phyloP scores from a whole-genome alignment of 2,888 invertebrate species.

The Campopleginae sp. region DNA sequence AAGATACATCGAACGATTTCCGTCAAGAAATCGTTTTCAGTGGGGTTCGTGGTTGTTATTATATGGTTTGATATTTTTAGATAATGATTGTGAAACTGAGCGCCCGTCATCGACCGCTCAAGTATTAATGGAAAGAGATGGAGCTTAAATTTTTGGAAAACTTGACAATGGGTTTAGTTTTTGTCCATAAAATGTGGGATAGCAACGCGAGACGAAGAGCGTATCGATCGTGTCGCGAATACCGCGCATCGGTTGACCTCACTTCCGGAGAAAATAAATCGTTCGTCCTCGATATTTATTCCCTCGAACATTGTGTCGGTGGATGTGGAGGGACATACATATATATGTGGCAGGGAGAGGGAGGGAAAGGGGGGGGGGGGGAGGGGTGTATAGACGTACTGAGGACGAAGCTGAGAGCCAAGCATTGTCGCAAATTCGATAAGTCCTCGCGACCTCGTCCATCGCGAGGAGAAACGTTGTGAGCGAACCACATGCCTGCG shows the following conservation, averaged over 20 bases:
- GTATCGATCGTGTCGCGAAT: constrained; percentile 62
- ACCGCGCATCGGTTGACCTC: constrained; percentile 62
- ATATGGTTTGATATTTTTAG: not conserved
- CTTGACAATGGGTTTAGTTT: not conserved
- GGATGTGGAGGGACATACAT: not conserved
- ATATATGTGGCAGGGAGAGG: constrained; percentile 20
- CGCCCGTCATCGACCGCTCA: not conserved
- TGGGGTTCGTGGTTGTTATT: too few species aligned
- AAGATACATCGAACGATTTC: too few species aligned
- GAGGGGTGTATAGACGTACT: constrained; percentile 12
- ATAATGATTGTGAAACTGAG: not conserved
- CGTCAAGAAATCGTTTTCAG: too few species aligned
- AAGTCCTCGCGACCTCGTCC: constrained; percentile 60
- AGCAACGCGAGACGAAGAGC: constrained; percentile 16
- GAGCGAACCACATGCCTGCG: constrained; percentile 53
- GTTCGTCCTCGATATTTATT: constrained; percentile 66
- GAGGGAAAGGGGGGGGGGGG: too few species aligned
- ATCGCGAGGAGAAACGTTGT: constrained; percentile 61
- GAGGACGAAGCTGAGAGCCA: constrained; percentile 64
- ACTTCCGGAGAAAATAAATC: constrained; percentile 66
- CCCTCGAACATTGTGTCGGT: constrained; percentile 45
- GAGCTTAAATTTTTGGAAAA: constrained; percentile 1
- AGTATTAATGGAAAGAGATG: not conserved
- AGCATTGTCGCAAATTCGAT: constrained; percentile 65
- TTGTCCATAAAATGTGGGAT: constrained; percentile 37